Evolutionary conservation across 2,888 invertebrate genomes (phyloP), one percentile per base, ranked within the genome.

Genomic region (Drosophila gaucha): DNA sequence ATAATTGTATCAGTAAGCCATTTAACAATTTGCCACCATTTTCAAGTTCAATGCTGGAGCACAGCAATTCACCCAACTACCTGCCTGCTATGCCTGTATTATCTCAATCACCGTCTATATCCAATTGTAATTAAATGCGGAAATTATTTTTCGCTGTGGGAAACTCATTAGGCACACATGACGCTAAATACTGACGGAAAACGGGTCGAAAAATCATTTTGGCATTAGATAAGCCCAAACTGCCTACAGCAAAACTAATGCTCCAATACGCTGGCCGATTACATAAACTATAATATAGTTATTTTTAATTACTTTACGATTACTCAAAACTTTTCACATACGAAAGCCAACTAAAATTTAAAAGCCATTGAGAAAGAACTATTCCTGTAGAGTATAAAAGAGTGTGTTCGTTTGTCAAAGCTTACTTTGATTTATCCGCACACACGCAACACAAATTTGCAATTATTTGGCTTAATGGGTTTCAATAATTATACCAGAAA

Each of bases 391-490:
- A 14, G 51, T 44, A 44, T 52, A 10, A 16, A 43, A 16, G 26
- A 9, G n/a, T n/a, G n/a, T n/a, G n/a, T n/a, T n/a, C n/a, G n/a
- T 41, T 41, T 14, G n/a, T n/a, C 20, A 20, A n/a, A 38, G 2
- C 14, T 18, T 22, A 50, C n/a, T 38, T 36, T 18, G 36, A 39
- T 18, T 51, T 39, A 22, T 39, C 2, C 30, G 10, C 43, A 46
- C 20, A 31, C n/a, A n/a, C n/a, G n/a, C n/a, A n/a, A n/a, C n/a
- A n/a, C 47, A 65, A 52, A 60, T 60, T 49, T 39, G 59, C 69
- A 77, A 77, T 89, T 85, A 78, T 88, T 69, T 72, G 66, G 73
- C 71, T 63, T 74, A 80, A 85, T 85, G 78, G 68, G 63, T 65
- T 78, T 78, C 57, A 71, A 89, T 74, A 26, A 31, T n/a, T 46